Evolutionary conservation across 2,797 vertebrate species (phyloP).

Genomic region (Buceros bicornis): DNA sequence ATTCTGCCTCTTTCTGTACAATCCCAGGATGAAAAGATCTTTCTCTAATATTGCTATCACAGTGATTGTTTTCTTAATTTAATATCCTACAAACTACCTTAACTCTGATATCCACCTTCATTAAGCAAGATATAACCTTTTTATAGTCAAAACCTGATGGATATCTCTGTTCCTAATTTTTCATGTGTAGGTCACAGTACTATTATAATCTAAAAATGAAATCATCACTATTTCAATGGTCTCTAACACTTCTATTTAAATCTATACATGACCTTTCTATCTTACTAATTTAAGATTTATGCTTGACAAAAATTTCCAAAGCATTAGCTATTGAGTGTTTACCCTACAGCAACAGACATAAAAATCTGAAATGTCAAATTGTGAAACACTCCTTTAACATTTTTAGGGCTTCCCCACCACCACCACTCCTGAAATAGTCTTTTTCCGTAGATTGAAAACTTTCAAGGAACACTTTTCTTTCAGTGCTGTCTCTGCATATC

Average conservation of each 20-base stretch:
- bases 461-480: not conserved
- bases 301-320: not conserved
- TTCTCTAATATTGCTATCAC: not conserved
- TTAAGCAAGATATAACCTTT: not conserved
- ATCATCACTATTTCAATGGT: not conserved
- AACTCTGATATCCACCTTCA: not conserved
- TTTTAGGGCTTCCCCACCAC: not conserved
- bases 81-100: not conserved
- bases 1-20: not conserved
- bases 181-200: not conserved
- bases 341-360: constrained; percentile 24
- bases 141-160: not conserved
- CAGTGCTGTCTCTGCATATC: not conserved
- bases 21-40: not conserved
- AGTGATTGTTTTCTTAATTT: constrained; percentile 35
- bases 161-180: not conserved
- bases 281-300: constrained; percentile 33
- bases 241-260: constrained; percentile 8
- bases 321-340: constrained; percentile 2
- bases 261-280: constrained; percentile 37
- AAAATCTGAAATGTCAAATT: constrained; percentile 41
- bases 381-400: not conserved
- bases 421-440: not conserved
- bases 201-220: constrained; percentile 27
- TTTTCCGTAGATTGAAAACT: not conserved